Evolutionary conservation across 2,888 invertebrate species (phyloP), one percentile per base, ranked within the genome.

Genomic region (Pammene aurita): DNA sequence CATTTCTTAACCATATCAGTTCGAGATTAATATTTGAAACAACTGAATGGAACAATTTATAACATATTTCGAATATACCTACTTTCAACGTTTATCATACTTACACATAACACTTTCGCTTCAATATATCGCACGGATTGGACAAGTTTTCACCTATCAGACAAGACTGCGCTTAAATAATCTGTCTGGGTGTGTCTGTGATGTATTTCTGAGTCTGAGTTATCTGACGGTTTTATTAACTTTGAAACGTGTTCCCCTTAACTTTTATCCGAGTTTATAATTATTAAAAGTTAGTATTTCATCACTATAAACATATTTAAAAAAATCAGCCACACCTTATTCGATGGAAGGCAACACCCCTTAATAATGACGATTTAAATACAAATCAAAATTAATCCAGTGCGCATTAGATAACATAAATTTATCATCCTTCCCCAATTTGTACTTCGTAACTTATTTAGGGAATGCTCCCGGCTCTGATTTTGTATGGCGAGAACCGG

Each of bases 1-100:
- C 48, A 48, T 50, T 50, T 48, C 65, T 56, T 42, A 14, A 48
- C 26, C 48, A 57, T 66, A 58, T 57, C 65, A 46, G 42, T 13
- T 13, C 38, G n/a, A 16, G 56, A 65, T 64, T 18, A 46, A 46
- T 64, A 44, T n/a, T 42, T 35, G 34, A 41, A 64, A 46, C 11
- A 57, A 38, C 16, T 56, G 48, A 50, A 50, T 61, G 35, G 48
- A 50, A 35, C 35, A 11, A 34, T 35, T 46, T 46, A 48, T 46
- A 35, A 7, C 35, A 50, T 48, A 35, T 38, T 38, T 38, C 48
- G 38, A 61, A 48, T 35, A 61, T 38, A 38, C 60, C 4, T 48
- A 16, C 48, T 50, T 50, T 61, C 61, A 35, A 16, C 50, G 35
- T 61, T 58, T 35, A 35, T 61, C 7, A 34, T 48, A 16, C 7